Conservation (phyloP, 2,113 vertebrate species). For the Saguinus midas region DNA sequence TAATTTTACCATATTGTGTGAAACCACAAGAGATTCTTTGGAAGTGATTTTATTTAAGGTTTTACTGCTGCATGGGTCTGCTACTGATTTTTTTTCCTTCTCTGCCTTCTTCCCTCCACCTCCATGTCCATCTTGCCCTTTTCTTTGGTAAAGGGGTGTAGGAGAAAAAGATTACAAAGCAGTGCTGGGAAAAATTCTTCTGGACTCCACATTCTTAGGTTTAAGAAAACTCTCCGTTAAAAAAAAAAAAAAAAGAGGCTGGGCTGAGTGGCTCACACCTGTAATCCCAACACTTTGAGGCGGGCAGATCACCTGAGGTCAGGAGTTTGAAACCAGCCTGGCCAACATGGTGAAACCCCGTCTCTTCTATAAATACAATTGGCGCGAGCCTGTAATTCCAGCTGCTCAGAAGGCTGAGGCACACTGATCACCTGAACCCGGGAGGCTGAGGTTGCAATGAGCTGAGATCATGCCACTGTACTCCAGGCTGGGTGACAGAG, state of each 20-base stretch:
- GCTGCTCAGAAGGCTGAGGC: too few species aligned
- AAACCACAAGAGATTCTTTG: conserved; percentile 86
- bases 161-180: conserved; percentile 54
- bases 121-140: background rate
- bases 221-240: conserved; percentile 74
- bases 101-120: conserved; percentile 17
- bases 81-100: conserved; percentile 78
- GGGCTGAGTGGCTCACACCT: too few species aligned
- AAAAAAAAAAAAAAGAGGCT: conserved; percentile 54
- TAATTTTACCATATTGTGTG: conserved; percentile 88
- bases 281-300: too few species aligned
- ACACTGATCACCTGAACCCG: too few species aligned
- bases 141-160: conserved; percentile 48
- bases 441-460: too few species aligned
- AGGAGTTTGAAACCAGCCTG: too few species aligned
- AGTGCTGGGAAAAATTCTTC: conserved; percentile 67
- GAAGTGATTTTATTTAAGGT: conserved; percentile 85
- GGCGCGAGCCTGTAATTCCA: too few species aligned
- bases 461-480: too few species aligned
- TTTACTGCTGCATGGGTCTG: conserved; percentile 82
- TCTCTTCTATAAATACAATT: too few species aligned
- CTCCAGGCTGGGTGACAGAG: too few species aligned
- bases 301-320: too few species aligned
- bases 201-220: conserved; percentile 61
- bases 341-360: too few species aligned